A percentile compares a stretch with the other conserved stretches of the same genome.
Evolutionary conservation across 2,113 vertebrate genomes (phyloP).

Genomic region (Xenus cinereus): DNA sequence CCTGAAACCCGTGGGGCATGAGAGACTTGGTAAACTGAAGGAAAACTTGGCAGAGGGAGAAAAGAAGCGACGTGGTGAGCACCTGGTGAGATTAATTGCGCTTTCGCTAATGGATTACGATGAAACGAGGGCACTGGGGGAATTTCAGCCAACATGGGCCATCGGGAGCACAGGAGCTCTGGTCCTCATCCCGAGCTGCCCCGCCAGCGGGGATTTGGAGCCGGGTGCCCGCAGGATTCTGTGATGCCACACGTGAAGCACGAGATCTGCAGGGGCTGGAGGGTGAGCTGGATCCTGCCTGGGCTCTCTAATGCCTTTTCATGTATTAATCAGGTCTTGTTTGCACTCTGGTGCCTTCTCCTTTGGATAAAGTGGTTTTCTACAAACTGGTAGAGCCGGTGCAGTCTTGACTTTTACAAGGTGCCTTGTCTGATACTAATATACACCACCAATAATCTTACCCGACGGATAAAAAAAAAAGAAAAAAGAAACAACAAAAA

Average conservation of each 20-base stretch:
- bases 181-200: not conserved
- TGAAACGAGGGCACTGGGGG: not conserved
- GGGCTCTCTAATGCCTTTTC: not conserved
- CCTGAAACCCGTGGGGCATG: not conserved
- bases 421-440: not conserved
- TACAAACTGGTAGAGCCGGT: not conserved
- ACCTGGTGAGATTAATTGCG: not conserved
- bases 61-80: not conserved
- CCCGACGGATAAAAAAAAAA: not conserved
- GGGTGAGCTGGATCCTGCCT: not conserved
- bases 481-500: not conserved
- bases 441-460: not conserved
- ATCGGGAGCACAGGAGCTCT: not conserved
- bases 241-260: rapidly evolving
- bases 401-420: not conserved
- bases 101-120: too few relatives aligned
- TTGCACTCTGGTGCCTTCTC: not conserved
- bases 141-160: too few relatives aligned
- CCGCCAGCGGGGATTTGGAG: rapidly evolving
- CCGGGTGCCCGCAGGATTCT: not conserved
- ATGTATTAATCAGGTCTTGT: not conserved
- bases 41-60: not conserved
- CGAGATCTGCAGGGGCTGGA: not conserved
- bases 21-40: not conserved
- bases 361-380: not conserved